Conservation (phyloP, 2,113 vertebrate species). For the Pluvianellus socialis region DNA sequence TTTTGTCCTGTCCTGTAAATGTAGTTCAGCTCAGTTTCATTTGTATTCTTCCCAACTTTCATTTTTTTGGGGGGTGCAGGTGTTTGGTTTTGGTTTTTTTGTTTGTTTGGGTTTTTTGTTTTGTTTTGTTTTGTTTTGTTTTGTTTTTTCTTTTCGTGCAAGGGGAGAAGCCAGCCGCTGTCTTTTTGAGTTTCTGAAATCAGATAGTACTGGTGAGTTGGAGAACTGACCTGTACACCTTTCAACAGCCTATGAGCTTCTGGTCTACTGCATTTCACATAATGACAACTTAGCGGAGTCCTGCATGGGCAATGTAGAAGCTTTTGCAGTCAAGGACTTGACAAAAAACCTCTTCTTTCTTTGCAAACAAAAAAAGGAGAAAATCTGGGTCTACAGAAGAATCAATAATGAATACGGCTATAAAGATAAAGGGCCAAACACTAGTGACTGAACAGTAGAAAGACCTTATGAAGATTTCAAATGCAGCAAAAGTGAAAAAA, state of each 20-base stretch:
- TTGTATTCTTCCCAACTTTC: not conserved
- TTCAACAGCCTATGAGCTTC: not conserved
- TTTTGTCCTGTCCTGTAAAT: not conserved
- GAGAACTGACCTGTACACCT: not conserved
- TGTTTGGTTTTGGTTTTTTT: too few species aligned
- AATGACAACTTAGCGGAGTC: not conserved
- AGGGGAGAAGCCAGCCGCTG: not conserved
- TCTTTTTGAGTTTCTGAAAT: not conserved
- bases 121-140: too few species aligned
- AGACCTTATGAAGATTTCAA: not conserved
- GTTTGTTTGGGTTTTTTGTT: too few species aligned
- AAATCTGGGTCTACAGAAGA: not conserved
- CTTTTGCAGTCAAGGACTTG: not conserved
- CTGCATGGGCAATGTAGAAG: not conserved
- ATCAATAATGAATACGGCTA: not conserved
- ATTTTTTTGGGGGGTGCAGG: not conserved
- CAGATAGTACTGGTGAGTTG: not conserved
- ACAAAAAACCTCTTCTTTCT: not conserved
- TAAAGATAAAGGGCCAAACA: not conserved
- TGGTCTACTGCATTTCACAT: not conserved
- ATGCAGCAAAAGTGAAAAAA: not conserved
- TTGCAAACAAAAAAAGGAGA: not conserved
- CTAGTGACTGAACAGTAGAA: not conserved
- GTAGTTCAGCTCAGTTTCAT: not conserved
- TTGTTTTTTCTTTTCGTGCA: too few species aligned